Percentiles rank a stretch among this genome's conserved stretches.
These are phyloP conservation scores for Perodicticus potto DNA, from an alignment of 2,797 vertebrate species.

Conservation along the genomic window DNA sequence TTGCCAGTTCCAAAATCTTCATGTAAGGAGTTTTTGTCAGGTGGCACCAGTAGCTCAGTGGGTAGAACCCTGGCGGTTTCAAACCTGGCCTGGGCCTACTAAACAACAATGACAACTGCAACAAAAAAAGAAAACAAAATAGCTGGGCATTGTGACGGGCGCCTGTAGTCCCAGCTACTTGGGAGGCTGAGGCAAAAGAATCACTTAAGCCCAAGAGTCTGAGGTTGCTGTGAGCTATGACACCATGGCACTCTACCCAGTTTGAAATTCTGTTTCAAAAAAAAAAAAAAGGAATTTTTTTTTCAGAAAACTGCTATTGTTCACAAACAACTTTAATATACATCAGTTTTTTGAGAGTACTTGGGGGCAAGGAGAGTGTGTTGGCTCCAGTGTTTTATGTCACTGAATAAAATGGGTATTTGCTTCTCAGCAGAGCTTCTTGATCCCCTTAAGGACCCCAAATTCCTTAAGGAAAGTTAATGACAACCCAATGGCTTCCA, in stretches of 20 bases:
- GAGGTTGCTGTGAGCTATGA: too few relatives aligned
- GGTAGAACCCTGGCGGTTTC: too few relatives aligned
- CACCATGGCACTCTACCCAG: too few relatives aligned
- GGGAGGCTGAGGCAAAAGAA: too few relatives aligned
- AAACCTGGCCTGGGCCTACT: too few relatives aligned
- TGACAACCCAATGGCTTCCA: conserved; percentile 6
- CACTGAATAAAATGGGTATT: neutral
- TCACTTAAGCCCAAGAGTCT: too few relatives aligned
- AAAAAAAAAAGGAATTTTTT: neutral
- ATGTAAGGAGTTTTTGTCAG: neutral
- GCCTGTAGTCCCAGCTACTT: too few relatives aligned
- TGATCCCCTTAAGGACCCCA: neutral
- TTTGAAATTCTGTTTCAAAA: too few relatives aligned
- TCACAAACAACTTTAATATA: neutral
- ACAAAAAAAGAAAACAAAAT: too few relatives aligned
- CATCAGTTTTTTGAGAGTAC: neutral
- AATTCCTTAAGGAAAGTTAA: conserved; percentile 50
- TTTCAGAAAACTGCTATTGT: neutral
- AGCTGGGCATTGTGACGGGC: too few relatives aligned
- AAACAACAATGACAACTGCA: too few relatives aligned
- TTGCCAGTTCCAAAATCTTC: neutral
- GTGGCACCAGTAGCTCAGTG: too few relatives aligned
- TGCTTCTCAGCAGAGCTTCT: neutral
- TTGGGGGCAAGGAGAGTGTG: neutral
- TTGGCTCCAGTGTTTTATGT: neutral